A percentile compares a stretch with the other conserved stretches of the same genome.
phyloP scores from a whole-genome alignment of 2,888 invertebrate genomes.

The Ferdinandea cuprea region DNA sequence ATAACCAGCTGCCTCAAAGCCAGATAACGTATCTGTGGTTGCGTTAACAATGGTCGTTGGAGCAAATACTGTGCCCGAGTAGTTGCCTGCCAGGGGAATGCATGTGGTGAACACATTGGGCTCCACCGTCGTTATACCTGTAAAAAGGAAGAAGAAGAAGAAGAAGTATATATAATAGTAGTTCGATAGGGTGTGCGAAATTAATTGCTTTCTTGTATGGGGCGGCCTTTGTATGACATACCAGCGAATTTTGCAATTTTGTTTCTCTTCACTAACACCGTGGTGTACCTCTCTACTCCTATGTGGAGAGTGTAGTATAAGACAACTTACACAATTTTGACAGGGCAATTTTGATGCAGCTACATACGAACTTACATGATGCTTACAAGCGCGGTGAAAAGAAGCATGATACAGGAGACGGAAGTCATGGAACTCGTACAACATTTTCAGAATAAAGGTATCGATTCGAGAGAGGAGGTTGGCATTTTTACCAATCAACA shows the following conservation, averaged over 20 bases:
- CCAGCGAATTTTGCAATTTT: neutral
- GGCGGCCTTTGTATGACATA: neutral
- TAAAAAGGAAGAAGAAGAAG: constrained; percentile 47
- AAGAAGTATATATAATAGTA: too few species aligned
- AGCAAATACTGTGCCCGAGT: constrained; percentile 82
- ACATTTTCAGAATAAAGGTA: too few species aligned
- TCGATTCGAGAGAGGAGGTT: too few species aligned
- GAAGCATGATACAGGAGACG: too few species aligned
- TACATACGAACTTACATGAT: too few species aligned
- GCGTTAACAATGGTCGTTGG: constrained; percentile 85
- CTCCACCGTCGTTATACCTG: constrained; percentile 82
- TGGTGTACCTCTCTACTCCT: too few species aligned
- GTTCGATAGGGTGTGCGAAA: constrained; percentile 26
- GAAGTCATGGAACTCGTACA: too few species aligned
- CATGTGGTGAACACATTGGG: constrained; percentile 84
- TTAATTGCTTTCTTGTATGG: constrained; percentile 39
- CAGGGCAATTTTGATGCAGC: too few species aligned
- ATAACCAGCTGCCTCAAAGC: constrained; percentile 92
- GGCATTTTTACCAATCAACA: too few species aligned
- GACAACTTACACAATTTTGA: too few species aligned
- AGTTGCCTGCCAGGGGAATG: constrained; percentile 84
- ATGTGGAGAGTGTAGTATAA: too few species aligned
- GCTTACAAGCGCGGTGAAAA: too few species aligned
- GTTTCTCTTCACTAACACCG: neutral
- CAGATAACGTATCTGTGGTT: constrained; percentile 90